Percentiles rank a stretch among this genome's conserved stretches.
Evolutionary conservation across 2,797 vertebrate genomes (phyloP).

Genomic region (Scolopax rusticola): DNA sequence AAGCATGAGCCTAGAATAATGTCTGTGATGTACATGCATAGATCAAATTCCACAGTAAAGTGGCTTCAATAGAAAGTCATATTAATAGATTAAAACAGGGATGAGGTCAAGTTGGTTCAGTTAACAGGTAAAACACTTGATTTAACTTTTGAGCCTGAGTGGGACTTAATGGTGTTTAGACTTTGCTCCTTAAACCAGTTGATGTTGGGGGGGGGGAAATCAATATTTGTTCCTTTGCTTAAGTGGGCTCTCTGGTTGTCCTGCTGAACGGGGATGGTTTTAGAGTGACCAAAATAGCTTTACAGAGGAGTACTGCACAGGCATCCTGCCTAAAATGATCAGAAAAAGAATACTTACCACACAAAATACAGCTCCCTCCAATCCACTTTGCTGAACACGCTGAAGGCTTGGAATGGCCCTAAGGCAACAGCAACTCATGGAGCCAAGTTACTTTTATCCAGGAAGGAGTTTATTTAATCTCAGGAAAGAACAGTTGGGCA

Average conservation of each 20-base stretch:
- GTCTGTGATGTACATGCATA: neutral
- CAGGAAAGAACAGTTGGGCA: neutral
- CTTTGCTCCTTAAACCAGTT: neutral
- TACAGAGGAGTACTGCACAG: neutral
- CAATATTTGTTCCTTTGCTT: neutral
- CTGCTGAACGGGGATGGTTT: neutral
- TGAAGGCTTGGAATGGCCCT: neutral
- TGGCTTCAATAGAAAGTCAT: neutral
- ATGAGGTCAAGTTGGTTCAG: neutral
- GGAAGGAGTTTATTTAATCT: neutral
- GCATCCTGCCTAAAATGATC: neutral
- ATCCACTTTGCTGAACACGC: neutral
- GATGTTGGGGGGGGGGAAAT: neutral
- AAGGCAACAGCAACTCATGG: neutral
- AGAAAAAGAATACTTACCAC: neutral
- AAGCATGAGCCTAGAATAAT: neutral
- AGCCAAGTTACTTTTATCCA: neutral
- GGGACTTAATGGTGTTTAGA: neutral
- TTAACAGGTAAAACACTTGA: neutral
- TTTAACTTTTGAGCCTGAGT: neutral
- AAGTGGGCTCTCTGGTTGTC: neutral
- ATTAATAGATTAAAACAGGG: neutral
- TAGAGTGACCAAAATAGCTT: neutral
- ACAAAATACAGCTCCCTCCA: neutral
- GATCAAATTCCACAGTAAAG: neutral